phyloP scores from a whole-genome alignment of 2,888 invertebrate species.

The Andrena haemorrhoa region DNA sequence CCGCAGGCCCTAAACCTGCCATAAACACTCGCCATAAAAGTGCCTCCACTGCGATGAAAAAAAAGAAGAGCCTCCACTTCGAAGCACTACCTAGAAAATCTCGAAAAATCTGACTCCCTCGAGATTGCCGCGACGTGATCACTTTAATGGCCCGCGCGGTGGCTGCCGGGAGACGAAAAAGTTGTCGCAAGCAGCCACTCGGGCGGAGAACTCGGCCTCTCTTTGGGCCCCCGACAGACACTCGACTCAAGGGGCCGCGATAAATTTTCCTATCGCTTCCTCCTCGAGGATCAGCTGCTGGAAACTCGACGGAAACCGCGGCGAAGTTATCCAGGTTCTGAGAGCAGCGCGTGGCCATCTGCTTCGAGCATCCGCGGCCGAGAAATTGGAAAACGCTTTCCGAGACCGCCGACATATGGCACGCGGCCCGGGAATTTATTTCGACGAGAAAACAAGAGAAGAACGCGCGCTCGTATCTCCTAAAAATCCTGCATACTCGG shows the following conservation, averaged over 20 bases:
- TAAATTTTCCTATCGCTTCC: conserved; percentile 19
- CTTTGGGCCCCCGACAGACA: not conserved
- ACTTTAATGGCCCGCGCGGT: conserved; percentile 79
- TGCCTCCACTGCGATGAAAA: not conserved
- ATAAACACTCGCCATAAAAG: conserved; percentile 44
- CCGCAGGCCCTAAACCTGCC: conserved; percentile 15
- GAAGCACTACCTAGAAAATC: not conserved
- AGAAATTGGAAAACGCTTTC: conserved; percentile 79
- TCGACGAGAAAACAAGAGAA: conserved; percentile 59
- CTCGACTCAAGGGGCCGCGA: not conserved
- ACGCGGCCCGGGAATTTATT: conserved; percentile 76
- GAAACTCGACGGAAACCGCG: conserved; percentile 20
- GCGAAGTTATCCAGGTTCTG: conserved; percentile 44
- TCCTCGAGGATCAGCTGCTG: conserved; percentile 21
- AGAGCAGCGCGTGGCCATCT: conserved; percentile 76
- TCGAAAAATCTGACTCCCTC: conserved; percentile 46
- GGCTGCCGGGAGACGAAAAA: conserved; percentile 70
- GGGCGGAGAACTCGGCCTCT: not conserved
- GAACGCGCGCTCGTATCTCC: conserved; percentile 39
- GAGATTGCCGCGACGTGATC: conserved; percentile 79
- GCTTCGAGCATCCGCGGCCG: conserved; percentile 59
- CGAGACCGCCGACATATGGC: conserved; percentile 80
- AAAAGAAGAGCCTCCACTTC: not conserved
- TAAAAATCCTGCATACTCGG: conserved; percentile 49
- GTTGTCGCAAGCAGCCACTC: conserved; percentile 58